A percentile compares a stretch with the other conserved stretches of the same genome.
phyloP scores from a whole-genome alignment of 1,140 invertebrate species.

The Lordiphosa collinella region DNA sequence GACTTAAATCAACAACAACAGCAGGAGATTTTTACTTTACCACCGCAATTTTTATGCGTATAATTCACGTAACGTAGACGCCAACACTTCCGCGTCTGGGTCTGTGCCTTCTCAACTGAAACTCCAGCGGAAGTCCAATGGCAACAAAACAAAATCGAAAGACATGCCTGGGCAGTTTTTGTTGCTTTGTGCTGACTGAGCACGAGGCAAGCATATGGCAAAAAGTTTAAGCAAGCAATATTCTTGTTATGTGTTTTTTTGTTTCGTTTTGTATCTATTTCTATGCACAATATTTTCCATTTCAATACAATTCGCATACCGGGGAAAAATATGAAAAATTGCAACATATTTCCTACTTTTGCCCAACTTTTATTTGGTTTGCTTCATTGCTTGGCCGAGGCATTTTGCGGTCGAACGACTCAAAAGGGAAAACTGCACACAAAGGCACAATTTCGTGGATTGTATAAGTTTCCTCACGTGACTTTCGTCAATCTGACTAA shows the following conservation, averaged over 20 bases:
- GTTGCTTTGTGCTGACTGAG: conserved; percentile 53
- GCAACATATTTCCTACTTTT: conserved; percentile 66
- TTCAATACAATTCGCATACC: conserved; percentile 28
- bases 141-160: conserved; percentile 24
- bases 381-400: conserved; percentile 65
- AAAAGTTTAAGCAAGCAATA: conserved; percentile 74
- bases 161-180: conserved; percentile 66
- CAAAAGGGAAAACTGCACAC: conserved; percentile 49
- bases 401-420: conserved; percentile 70
- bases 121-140: conserved; percentile 61
- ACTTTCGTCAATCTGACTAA: too few species aligned
- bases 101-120: conserved; percentile 57
- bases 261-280: conserved; percentile 33
- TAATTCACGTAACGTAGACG: conserved; percentile 37
- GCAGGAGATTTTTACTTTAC: conserved; percentile 25
- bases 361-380: conserved; percentile 70
- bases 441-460: conserved; percentile 37
- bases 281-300: conserved; percentile 38
- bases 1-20: conserved; percentile 19
- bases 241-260: conserved; percentile 50
- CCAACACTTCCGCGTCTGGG: conserved; percentile 59
- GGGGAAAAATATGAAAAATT: conserved; percentile 64
- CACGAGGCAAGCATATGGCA: conserved; percentile 53
- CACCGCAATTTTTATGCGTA: conserved; percentile 28
- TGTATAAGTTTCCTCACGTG: conserved; percentile 4